A percentile compares a stretch with the other conserved stretches of the same genome.
Evolutionary conservation across 2,888 invertebrate genomes (phyloP).

Genomic region (Peribatodes rhomboidaria): DNA sequence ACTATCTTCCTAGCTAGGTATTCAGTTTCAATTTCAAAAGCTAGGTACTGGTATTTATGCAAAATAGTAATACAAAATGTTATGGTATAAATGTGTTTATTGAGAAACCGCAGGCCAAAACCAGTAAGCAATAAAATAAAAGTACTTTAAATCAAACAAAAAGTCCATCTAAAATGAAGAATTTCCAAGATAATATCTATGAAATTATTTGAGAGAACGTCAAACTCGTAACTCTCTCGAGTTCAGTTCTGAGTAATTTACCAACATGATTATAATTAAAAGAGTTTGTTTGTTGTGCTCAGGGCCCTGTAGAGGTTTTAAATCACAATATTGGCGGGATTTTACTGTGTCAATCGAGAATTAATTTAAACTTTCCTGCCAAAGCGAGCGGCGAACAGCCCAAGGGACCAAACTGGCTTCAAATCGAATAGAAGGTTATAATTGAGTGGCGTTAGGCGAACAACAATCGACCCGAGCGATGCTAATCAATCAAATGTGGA

Average conservation of each 20-base stretch:
- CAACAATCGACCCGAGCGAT: conserved; percentile 65
- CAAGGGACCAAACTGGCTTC: conserved; percentile 77
- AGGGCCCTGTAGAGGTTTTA: conserved; percentile 66
- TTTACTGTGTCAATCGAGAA: conserved; percentile 81
- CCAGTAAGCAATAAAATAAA: too few species aligned
- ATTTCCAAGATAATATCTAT: background rate
- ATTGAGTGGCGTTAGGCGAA: conserved; percentile 75
- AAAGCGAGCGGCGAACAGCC: conserved; percentile 76
- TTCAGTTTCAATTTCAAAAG: too few species aligned
- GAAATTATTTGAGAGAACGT: conserved; percentile 6
- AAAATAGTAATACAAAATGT: too few species aligned
- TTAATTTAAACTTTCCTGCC: conserved; percentile 83
- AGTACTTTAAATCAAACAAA: too few species aligned
- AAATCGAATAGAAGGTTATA: conserved; percentile 84
- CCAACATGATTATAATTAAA: conserved; percentile 48
- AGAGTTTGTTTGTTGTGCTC: conserved; percentile 58
- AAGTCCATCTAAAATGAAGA: background rate
- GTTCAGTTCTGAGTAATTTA: conserved; percentile 31
- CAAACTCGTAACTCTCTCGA: conserved; percentile 22
- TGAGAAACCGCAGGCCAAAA: too few species aligned
- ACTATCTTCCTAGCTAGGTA: too few species aligned
- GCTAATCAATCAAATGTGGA: conserved; percentile 65
- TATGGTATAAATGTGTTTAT: too few species aligned
- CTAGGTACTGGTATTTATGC: too few species aligned
- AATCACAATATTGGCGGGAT: conserved; percentile 73